Percentiles rank a stretch among this genome's conserved stretches.
Evolutionary conservation across 2,797 vertebrate species (phyloP).

Genomic region (Vultur gryphus): DNA sequence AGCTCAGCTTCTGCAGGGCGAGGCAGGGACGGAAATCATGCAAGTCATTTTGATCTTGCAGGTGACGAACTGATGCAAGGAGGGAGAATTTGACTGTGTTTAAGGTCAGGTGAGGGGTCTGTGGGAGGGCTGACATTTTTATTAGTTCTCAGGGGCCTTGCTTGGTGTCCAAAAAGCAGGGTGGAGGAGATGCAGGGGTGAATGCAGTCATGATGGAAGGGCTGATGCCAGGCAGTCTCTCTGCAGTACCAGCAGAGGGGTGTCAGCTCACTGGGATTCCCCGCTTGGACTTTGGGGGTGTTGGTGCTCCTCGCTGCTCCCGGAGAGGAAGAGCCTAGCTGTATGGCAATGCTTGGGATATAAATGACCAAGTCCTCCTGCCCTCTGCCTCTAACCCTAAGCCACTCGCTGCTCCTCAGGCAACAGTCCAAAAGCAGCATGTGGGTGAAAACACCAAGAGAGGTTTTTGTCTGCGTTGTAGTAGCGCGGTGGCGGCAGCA

Average conservation of each 20-base stretch:
- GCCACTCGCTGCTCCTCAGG: neutral
- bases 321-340: neutral
- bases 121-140: neutral
- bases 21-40: neutral
- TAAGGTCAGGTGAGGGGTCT: neutral
- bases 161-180: neutral
- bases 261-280: neutral
- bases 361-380: neutral
- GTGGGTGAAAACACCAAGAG: neutral
- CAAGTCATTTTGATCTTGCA: neutral
- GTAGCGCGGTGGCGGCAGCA: neutral
- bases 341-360: neutral
- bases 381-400: neutral
- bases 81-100: neutral
- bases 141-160: neutral
- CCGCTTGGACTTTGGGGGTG: fast-evolving
- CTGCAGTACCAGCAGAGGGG: neutral
- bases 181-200: fast-evolving
- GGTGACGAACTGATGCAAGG: neutral
- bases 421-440: fast-evolving
- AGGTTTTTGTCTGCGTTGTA: neutral
- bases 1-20: fast-evolving
- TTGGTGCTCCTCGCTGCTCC: neutral
- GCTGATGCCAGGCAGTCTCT: neutral
- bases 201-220: neutral